Evolutionary conservation across 1,140 invertebrate species (phyloP).

Genomic region (Andrena cerasifolii): DNA sequence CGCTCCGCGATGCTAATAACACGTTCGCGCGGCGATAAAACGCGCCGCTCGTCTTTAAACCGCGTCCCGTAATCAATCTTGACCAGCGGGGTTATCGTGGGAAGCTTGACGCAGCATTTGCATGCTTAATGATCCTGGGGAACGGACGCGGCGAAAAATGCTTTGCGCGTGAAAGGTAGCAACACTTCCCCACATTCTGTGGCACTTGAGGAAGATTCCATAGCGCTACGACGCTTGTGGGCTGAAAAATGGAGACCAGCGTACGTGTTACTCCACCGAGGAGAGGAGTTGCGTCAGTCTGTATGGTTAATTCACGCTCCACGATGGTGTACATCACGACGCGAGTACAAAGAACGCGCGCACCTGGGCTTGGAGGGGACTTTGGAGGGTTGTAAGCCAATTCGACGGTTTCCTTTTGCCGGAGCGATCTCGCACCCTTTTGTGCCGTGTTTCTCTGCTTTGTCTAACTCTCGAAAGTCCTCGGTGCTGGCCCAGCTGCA

Average conservation of each 20-base stretch:
- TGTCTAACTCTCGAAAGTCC: constrained; percentile 17
- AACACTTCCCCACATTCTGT: too few species aligned
- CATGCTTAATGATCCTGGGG: constrained; percentile 43
- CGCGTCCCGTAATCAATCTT: neutral
- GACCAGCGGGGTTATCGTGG: neutral
- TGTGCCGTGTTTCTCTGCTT: constrained; percentile 1
- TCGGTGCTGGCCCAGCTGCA: constrained; percentile 16
- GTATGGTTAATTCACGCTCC: neutral
- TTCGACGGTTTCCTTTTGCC: neutral
- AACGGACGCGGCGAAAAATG: too few species aligned
- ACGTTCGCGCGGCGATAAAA: too few species aligned
- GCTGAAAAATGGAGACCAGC: too few species aligned
- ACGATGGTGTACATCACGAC: neutral
- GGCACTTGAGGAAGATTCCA: too few species aligned
- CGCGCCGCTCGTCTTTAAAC: too few species aligned
- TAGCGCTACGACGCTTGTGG: too few species aligned
- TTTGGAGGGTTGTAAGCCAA: constrained; percentile 13
- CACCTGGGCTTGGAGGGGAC: constrained; percentile 19
- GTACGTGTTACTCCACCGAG: neutral
- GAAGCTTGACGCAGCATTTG: constrained; percentile 26
- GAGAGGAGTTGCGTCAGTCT: neutral
- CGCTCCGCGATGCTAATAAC: too few species aligned
- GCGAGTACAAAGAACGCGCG: constrained; percentile 4
- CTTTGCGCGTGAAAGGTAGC: too few species aligned
- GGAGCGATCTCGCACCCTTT: constrained; percentile 19